Conservation (phyloP, 2,113 vertebrate species). For the Misgurnus anguillicaudatus region DNA sequence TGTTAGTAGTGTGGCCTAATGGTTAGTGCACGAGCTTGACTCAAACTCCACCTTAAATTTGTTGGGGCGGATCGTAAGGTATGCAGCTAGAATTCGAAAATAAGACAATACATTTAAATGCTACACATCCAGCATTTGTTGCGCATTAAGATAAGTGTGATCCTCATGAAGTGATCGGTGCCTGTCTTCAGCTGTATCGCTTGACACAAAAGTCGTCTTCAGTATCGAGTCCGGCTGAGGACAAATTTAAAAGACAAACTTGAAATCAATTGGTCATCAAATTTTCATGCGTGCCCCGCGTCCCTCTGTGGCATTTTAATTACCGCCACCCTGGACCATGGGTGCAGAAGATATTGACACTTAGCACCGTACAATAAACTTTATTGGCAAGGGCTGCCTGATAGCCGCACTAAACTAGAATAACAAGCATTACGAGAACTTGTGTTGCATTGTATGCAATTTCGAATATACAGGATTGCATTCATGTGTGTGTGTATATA, state of each 20-base stretch:
- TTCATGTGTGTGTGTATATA: slow-evolving; percentile 14
- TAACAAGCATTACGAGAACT: slow-evolving; percentile 93
- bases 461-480: not conserved
- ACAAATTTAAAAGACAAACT: slow-evolving; percentile 93
- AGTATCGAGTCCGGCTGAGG: slow-evolving; percentile 88
- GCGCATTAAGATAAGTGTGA: slow-evolving; percentile 48
- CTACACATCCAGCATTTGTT: too few relatives aligned
- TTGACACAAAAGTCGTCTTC: slow-evolving; percentile 86
- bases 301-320: slow-evolving; percentile 97
- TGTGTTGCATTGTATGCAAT: slow-evolving; percentile 48
- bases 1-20: too few relatives aligned
- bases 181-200: slow-evolving; percentile 78
- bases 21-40: too few relatives aligned
- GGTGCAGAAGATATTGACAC: slow-evolving; percentile 98
- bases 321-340: slow-evolving; percentile 91
- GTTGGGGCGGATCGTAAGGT: too few relatives aligned
- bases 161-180: slow-evolving; percentile 79
- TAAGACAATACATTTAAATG: too few relatives aligned
- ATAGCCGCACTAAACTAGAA: slow-evolving; percentile 93
- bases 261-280: slow-evolving; percentile 95
- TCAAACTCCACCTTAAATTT: not conserved
- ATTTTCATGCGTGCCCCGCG: slow-evolving; percentile 88
- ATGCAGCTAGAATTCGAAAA: too few relatives aligned
- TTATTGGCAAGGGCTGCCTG: slow-evolving; percentile 99
- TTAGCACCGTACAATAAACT: slow-evolving; percentile 98